Conservation (phyloP, 1,140 invertebrate species). For the Phthorimaea operculella region DNA sequence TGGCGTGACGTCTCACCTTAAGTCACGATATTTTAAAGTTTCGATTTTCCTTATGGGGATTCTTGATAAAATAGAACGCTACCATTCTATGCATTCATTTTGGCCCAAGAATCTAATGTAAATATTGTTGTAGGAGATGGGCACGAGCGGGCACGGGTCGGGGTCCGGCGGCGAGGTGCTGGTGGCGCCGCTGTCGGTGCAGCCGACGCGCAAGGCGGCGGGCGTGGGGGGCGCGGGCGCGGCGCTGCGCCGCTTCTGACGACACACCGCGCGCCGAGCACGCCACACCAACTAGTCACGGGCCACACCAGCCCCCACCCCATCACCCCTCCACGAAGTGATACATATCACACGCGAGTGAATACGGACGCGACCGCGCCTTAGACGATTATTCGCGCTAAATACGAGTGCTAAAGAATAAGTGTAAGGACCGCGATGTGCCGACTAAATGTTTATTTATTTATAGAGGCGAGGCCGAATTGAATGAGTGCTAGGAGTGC, state of each 20-base stretch:
- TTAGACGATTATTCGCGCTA: too few relatives aligned
- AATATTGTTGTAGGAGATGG: conserved; percentile 39
- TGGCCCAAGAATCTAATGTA: background rate
- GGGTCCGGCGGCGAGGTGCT: conserved; percentile 73
- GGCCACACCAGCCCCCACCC: background rate
- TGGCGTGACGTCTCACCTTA: too few relatives aligned
- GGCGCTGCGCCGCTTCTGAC: conserved; percentile 62
- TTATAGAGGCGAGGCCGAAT: conserved; percentile 14
- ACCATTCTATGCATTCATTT: too few relatives aligned
- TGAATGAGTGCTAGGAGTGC: conserved; percentile 27
- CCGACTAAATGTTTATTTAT: conserved; percentile 29
- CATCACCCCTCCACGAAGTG: background rate
- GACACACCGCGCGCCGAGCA: conserved; percentile 26
- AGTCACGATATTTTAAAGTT: too few relatives aligned
- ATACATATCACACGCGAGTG: conserved; percentile 2
- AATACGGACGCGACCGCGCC: too few relatives aligned
- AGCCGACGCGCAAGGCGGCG: conserved; percentile 77
- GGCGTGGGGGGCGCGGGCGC: conserved; percentile 55
- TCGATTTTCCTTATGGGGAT: too few relatives aligned
- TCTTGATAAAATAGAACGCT: too few relatives aligned
- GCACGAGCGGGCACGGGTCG: conserved; percentile 65
- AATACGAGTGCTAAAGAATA: conserved; percentile 13
- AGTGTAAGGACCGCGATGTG: conserved; percentile 20
- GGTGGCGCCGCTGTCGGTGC: conserved; percentile 82
- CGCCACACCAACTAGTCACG: conserved; percentile 9